phyloP scores from a whole-genome alignment of 2,797 vertebrate species.

The Labroides dimidiatus region DNA sequence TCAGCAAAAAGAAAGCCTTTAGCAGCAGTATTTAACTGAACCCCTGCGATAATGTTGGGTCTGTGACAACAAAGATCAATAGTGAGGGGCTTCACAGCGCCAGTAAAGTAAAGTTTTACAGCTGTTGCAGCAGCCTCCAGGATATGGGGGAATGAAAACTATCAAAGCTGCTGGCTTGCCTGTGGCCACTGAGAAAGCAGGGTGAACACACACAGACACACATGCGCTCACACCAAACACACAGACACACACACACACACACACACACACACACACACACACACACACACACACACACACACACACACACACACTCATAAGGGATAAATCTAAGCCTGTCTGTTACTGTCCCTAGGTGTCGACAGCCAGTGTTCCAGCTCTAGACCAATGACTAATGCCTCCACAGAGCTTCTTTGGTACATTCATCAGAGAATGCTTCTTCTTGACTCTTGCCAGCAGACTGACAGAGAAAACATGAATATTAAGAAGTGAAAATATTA shows the following conservation, averaged over 20 bases:
- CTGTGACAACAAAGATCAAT: constrained; percentile 81
- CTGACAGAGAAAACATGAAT: constrained; percentile 62
- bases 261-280: constrained; percentile 25
- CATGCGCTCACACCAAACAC: constrained; percentile 4
- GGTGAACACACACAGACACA: constrained; percentile 29
- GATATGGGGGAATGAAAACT: constrained; percentile 71
- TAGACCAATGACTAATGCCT: constrained; percentile 75
- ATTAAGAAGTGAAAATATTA: constrained; percentile 66
- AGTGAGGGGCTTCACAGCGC: constrained; percentile 70
- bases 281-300: constrained; percentile 14
- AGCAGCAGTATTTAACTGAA: constrained; percentile 78
- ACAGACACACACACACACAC: constrained; percentile 39
- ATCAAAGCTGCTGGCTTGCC: constrained; percentile 73
- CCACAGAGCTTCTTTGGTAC: constrained; percentile 63
- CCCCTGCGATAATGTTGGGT: constrained; percentile 67
- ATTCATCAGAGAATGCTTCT: constrained; percentile 66
- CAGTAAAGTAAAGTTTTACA: constrained; percentile 80
- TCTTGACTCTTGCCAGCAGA: constrained; percentile 54
- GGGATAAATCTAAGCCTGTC: constrained; percentile 76
- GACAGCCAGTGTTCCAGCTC: constrained; percentile 65
- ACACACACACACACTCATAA: constrained; percentile 34
- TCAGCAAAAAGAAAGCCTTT: constrained; percentile 71
- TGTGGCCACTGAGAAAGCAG: constrained; percentile 59
- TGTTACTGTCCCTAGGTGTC: constrained; percentile 74
- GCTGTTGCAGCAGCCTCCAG: constrained; percentile 76